Evolutionary conservation across 2,113 vertebrate species (phyloP).

Genomic region (Morone saxatilis): DNA sequence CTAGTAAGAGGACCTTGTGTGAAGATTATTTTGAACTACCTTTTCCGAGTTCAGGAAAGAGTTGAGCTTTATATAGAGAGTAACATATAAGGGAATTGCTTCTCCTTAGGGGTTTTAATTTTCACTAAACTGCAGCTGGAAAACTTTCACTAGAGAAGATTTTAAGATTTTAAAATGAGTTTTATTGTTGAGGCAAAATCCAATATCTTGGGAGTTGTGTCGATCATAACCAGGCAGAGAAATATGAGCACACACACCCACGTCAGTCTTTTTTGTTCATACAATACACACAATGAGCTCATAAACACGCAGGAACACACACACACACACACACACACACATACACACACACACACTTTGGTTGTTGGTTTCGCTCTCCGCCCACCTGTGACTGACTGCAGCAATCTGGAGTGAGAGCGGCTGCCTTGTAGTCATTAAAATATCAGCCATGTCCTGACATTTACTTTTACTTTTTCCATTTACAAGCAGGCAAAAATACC

Average conservation of each 20-base stretch:
- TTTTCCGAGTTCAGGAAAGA: background rate
- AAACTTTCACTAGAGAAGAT: background rate
- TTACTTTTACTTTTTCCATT: slow-evolving; percentile 44
- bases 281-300: slow-evolving; percentile 2
- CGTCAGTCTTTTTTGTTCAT: background rate
- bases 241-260: slow-evolving; percentile 3
- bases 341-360: slow-evolving; percentile 8
- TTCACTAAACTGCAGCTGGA: background rate
- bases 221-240: background rate
- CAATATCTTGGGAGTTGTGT: background rate
- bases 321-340: slow-evolving; percentile 5
- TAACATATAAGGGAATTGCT: background rate
- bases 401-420: slow-evolving; percentile 32
- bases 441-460: slow-evolving; percentile 46
- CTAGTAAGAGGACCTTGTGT: background rate
- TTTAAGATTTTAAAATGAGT: background rate
- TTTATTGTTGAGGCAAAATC: slow-evolving; percentile 5
- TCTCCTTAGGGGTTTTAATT: background rate
- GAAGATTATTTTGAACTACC: background rate
- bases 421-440: slow-evolving; percentile 44
- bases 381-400: slow-evolving; percentile 49
- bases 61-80: background rate
- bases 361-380: slow-evolving; percentile 18
- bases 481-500: slow-evolving; percentile 8
- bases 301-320: background rate